Conservation (phyloP, 2,888 invertebrate species). For the Endotricha flammealis region DNA sequence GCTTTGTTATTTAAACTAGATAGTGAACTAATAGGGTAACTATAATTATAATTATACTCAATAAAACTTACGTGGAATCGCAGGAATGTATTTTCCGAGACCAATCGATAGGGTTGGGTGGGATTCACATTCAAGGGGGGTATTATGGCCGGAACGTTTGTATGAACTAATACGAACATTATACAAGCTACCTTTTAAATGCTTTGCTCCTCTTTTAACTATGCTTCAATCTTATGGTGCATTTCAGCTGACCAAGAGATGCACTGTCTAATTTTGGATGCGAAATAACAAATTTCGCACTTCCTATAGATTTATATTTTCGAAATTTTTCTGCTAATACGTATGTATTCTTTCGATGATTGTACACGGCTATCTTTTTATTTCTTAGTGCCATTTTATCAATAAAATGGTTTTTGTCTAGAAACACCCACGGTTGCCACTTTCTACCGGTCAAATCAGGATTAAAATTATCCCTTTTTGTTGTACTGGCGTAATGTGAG, state of each 20-base stretch:
- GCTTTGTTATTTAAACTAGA: conserved; percentile 43
- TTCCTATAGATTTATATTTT: conserved; percentile 61
- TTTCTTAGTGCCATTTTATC: conserved; percentile 67
- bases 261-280: conserved; percentile 47
- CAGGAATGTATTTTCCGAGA: conserved; percentile 52
- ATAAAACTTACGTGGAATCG: conserved; percentile 40
- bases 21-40: conserved; percentile 58
- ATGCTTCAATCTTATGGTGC: conserved; percentile 66
- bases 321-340: conserved; percentile 60
- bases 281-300: conserved; percentile 61
- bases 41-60: no score
- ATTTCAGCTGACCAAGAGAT: conserved; percentile 57
- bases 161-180: no score
- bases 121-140: conserved; percentile 34
- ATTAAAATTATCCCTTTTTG: conserved; percentile 45
- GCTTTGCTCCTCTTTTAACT: no score
- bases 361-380: conserved; percentile 59
- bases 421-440: conserved; percentile 74
- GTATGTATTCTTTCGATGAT: conserved; percentile 54
- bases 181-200: conserved; percentile 40
- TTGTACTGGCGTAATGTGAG: conserved; percentile 66
- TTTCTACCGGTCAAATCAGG: conserved; percentile 71
- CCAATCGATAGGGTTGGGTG: conserved; percentile 49
- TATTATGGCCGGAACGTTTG: no score
- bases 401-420: conserved; percentile 63